Base-by-base conservation (phyloP, 2,797 vertebrate genomes). In the Sebastolobus altivelis region DNA sequence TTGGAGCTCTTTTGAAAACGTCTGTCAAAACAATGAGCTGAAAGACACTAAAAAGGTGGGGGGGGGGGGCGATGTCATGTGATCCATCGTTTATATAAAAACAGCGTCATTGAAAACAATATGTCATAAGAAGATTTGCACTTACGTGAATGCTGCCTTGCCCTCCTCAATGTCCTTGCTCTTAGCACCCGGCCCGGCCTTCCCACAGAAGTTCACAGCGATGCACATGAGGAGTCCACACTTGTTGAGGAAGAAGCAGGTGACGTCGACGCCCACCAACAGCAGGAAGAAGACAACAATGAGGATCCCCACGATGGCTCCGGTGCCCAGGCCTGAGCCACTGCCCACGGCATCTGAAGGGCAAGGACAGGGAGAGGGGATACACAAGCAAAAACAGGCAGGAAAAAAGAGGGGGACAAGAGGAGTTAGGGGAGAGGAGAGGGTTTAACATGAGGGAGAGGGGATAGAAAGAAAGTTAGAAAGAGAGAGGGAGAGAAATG, bases 191-290 rank as follows among this genome's bases (percentile, higher is more conserved):
- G 98, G 98, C 2, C 97, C 98, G 0, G 97, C 90, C 68, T 99
- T 99, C 35, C 99, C 98, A 0, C 99, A 99, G 86, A 99, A 90
- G 91, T 99, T 99, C 49, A 99, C 97, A 0, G 98, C 98, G 1
- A 99, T 99, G 95, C 99, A 99, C 99, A 99, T 99, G 66, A 99
- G 96, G 52, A 99, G 96, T 22, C 99, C 99, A 0, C 99, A 99
- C 94, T 99, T 99, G 95, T 99, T 99, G 75, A 99, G 96, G 96
- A 99, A 99, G 94, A 97, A 99, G 95, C 99, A 99, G 90, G 97
- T 99, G 91, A 99, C 94, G 31, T 99, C 99, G 67, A 99, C 96
- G 0, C 95, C 96, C 86, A 98, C 96, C 94, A 99, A 89, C 76
- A 99, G 95, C 80, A 99, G 93, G 90, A 99, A 94, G 1, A 99